A percentile compares a stretch with the other conserved stretches of the same genome.
These are phyloP conservation scores for Diploscapter pachys DNA, from an alignment of 1,140 invertebrate genomes.

Conservation along the genomic window DNA sequence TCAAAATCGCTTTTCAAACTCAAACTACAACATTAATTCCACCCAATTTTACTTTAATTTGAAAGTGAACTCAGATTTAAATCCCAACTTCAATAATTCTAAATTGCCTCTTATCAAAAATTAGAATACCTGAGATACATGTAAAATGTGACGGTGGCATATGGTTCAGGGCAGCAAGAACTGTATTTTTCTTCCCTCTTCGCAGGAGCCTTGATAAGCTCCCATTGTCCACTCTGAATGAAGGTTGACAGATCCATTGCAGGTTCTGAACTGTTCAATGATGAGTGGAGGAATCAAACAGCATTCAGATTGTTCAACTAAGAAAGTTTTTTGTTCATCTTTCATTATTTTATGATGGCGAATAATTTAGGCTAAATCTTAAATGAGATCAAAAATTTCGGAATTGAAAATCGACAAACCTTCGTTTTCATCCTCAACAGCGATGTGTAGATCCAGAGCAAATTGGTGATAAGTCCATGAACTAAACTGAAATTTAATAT, in stretches of 20 bases:
- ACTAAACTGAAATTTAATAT: slow-evolving; percentile 70
- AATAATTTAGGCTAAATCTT: neutral
- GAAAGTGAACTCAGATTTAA: neutral
- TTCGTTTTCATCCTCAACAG: slow-evolving; percentile 33
- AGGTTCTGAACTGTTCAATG: slow-evolving; percentile 25
- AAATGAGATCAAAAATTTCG: neutral
- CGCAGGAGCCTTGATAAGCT: slow-evolving; percentile 51
- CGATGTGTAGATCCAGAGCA: slow-evolving; percentile 76
- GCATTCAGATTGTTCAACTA: no score
- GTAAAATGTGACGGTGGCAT: slow-evolving; percentile 92
- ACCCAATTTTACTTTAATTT: no score
- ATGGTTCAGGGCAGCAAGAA: slow-evolving; percentile 68
- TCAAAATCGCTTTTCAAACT: no score
- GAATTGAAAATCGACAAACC: neutral
- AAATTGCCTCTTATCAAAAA: neutral
- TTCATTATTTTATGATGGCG: no score
- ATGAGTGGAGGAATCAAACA: no score
- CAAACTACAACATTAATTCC: no score
- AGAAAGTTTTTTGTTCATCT: no score
- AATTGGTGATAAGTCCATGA: slow-evolving; percentile 93
- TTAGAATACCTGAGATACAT: slow-evolving; percentile 73
- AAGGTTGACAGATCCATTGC: slow-evolving; percentile 85
- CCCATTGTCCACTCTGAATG: slow-evolving; percentile 95
- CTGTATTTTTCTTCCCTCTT: slow-evolving; percentile 58
- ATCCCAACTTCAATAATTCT: neutral